Percentiles rank a stretch among this genome's conserved stretches.
Conservation (phyloP, 2,113 vertebrate genomes). For the Pardalotus punctatus region DNA sequence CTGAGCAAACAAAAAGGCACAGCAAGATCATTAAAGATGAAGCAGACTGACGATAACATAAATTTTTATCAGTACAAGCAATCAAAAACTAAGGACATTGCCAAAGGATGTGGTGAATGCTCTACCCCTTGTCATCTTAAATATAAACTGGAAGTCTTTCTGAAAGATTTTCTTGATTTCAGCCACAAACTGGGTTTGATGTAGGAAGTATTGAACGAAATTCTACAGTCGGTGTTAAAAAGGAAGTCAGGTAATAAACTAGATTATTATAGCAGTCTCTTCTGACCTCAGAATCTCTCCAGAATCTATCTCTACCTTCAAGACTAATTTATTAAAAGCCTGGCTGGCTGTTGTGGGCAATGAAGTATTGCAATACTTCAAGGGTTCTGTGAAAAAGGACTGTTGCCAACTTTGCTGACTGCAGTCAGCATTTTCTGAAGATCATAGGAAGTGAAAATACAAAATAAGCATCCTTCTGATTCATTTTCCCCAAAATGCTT, state of each 20-base stretch:
- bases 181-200: neutral
- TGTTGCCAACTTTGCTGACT: slow-evolving; percentile 41
- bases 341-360: neutral
- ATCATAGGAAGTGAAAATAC: slow-evolving; percentile 54
- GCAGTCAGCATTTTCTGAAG: slow-evolving; percentile 58
- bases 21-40: neutral
- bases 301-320: slow-evolving; percentile 26
- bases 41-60: neutral
- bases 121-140: neutral
- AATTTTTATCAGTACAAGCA: neutral
- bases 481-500: slow-evolving; percentile 22
- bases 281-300: slow-evolving; percentile 36
- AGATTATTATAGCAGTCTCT: neutral
- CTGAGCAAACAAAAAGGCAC: neutral
- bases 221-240: neutral
- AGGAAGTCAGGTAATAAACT: slow-evolving; percentile 36
- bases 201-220: neutral
- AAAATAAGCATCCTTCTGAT: slow-evolving; percentile 56
- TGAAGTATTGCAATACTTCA: slow-evolving; percentile 46
- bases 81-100: neutral
- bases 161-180: slow-evolving; percentile 15
- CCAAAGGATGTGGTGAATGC: slow-evolving; percentile 25
- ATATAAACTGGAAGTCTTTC: neutral
- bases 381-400: slow-evolving; percentile 27
- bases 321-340: slow-evolving; percentile 57